A percentile compares a stretch with the other conserved stretches of the same genome.
These are phyloP conservation scores for Colius striatus DNA, from an alignment of 2,113 vertebrate genomes.

Conservation along the genomic window DNA sequence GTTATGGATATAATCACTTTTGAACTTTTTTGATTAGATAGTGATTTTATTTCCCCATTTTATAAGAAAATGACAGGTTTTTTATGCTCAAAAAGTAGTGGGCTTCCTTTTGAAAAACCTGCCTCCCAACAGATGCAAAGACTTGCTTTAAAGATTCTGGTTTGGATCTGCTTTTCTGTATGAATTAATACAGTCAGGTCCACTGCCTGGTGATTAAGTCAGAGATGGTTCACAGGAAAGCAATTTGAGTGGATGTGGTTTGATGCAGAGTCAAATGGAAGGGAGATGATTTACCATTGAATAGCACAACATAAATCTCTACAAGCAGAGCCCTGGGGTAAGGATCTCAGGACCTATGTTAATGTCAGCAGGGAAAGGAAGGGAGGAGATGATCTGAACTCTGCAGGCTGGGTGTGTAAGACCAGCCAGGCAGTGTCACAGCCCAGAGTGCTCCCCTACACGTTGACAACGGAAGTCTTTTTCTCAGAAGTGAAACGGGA, in stretches of 20 bases:
- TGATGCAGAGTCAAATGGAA: neutral
- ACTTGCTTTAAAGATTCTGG: neutral
- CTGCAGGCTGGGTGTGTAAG: neutral
- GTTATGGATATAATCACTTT: neutral
- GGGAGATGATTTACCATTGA: neutral
- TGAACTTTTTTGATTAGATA: neutral
- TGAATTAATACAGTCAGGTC: neutral
- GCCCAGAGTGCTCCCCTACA: neutral
- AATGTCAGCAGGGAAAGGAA: neutral
- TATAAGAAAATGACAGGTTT: neutral
- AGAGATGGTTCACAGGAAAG: neutral
- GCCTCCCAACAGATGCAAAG: neutral
- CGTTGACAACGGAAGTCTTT: neutral
- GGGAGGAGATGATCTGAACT: neutral
- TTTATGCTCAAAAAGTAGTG: neutral
- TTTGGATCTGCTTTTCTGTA: neutral
- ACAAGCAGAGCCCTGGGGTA: neutral
- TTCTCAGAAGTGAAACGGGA: neutral
- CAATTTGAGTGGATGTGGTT: neutral
- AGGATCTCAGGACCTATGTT: fast-evolving
- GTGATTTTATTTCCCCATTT: neutral
- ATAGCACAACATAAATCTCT: neutral
- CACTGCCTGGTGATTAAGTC: neutral
- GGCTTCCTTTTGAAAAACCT: neutral
- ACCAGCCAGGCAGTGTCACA: neutral